Conservation (phyloP, 2,797 vertebrate genomes). For the Manis crassicaudata region DNA sequence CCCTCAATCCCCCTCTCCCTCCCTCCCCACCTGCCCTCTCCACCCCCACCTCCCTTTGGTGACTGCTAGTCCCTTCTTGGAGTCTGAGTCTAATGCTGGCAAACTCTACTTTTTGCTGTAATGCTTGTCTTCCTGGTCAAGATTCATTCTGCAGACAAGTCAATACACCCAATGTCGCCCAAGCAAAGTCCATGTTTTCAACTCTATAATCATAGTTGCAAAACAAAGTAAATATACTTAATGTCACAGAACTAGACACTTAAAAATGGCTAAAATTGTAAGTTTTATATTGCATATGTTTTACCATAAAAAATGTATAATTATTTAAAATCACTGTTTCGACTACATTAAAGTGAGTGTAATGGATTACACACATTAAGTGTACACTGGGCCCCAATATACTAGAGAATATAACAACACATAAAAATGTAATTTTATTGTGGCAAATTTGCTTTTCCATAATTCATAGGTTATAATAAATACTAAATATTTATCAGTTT, state of each 20-base stretch:
- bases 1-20: too few relatives aligned
- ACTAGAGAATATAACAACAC: neutral
- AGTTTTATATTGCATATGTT: neutral
- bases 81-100: too few relatives aligned
- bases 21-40: too few relatives aligned
- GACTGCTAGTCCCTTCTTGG: too few relatives aligned
- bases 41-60: too few relatives aligned
- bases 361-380: conserved; percentile 27
- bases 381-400: neutral
- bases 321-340: conserved; percentile 10
- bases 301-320: conserved; percentile 25
- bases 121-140: neutral
- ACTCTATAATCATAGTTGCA: neutral
- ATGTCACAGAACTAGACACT: neutral
- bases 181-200: neutral
- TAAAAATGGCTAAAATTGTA: neutral
- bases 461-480: neutral
- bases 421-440: neutral
- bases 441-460: neutral
- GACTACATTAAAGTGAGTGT: conserved; percentile 43
- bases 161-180: neutral
- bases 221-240: neutral
- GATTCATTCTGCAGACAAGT: neutral
- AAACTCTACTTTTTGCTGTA: neutral
- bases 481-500: conserved; percentile 11